phyloP scores from a whole-genome alignment of 2,888 invertebrate species.

The Artemia sp. region DNA sequence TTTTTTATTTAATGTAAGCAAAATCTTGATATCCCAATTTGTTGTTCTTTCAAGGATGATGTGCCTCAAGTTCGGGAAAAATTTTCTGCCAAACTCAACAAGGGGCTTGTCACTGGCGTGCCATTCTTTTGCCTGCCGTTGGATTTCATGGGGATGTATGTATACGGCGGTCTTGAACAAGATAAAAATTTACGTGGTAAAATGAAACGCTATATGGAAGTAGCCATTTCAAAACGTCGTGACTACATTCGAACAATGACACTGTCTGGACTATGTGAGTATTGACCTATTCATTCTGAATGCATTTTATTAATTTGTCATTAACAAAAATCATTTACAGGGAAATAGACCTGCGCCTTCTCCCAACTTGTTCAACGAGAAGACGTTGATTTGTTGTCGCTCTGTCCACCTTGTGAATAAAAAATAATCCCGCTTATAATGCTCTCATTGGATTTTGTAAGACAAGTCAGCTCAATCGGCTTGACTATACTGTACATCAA shows the following conservation, averaged over 20 bases:
- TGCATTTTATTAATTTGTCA: too few species aligned
- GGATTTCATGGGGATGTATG: conserved; percentile 92
- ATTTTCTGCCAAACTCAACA: conserved; percentile 80
- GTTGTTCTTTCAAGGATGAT: conserved; percentile 31
- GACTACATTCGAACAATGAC: conserved; percentile 77
- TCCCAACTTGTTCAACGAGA: too few species aligned
- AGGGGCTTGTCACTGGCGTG: conserved; percentile 61
- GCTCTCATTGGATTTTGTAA: too few species aligned
- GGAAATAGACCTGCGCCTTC: too few species aligned
- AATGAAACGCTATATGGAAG: conserved; percentile 62
- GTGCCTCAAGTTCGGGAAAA: conserved; percentile 70
- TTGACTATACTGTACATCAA: too few species aligned
- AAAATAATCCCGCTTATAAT: too few species aligned
- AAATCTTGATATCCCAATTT: conserved; percentile 15
- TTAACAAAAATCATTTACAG: too few species aligned
- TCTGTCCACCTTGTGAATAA: too few species aligned
- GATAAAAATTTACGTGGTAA: conserved; percentile 52
- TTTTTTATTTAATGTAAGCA: not conserved
- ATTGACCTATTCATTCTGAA: not conserved
- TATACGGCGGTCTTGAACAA: conserved; percentile 69
- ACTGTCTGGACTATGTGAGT: conserved; percentile 38
- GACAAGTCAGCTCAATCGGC: too few species aligned
- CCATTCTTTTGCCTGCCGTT: conserved; percentile 61
- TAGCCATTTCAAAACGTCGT: conserved; percentile 67
- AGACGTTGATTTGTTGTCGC: too few species aligned